Conservation (phyloP, 2,113 vertebrate genomes). For the pig (Sus scrofa) region DNA sequence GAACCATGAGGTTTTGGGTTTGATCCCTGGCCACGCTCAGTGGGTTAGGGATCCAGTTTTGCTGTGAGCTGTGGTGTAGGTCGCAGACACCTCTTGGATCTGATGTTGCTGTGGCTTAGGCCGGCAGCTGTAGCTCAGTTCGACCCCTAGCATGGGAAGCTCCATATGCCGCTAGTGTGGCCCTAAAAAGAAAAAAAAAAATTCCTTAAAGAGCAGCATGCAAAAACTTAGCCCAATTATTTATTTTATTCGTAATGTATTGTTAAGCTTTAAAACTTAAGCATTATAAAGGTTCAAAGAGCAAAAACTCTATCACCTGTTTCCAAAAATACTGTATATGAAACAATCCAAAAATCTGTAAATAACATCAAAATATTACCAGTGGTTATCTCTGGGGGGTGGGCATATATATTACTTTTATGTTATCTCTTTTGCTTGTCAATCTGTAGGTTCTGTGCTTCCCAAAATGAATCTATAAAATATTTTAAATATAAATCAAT, state of each 20-base stretch:
- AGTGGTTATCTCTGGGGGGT: neutral
- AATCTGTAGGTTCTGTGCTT: neutral
- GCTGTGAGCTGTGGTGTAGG: too few species aligned
- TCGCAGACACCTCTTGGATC: too few species aligned
- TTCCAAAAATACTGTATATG: neutral
- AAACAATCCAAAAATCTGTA: neutral
- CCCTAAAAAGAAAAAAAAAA: too few species aligned
- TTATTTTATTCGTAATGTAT: neutral
- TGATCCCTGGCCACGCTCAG: too few species aligned
- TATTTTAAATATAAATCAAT: neutral
- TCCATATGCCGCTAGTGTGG: too few species aligned
- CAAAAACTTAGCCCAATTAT: neutral
- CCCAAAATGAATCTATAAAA: neutral
- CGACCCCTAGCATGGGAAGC: too few species aligned
- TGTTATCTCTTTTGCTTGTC: neutral
- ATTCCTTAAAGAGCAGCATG: neutral
- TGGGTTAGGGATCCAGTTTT: too few species aligned
- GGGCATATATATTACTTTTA: neutral
- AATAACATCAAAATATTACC: neutral
- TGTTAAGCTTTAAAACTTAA: neutral
- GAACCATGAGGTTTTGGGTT: too few species aligned
- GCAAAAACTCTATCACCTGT: neutral
- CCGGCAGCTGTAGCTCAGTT: too few species aligned
- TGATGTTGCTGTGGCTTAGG: too few species aligned
- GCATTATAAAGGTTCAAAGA: slow-evolving; percentile 20